Evolutionary conservation across 2,113 vertebrate species (phyloP), one percentile per base, ranked within the genome.

Genomic region (Hyperopisus bebe): DNA sequence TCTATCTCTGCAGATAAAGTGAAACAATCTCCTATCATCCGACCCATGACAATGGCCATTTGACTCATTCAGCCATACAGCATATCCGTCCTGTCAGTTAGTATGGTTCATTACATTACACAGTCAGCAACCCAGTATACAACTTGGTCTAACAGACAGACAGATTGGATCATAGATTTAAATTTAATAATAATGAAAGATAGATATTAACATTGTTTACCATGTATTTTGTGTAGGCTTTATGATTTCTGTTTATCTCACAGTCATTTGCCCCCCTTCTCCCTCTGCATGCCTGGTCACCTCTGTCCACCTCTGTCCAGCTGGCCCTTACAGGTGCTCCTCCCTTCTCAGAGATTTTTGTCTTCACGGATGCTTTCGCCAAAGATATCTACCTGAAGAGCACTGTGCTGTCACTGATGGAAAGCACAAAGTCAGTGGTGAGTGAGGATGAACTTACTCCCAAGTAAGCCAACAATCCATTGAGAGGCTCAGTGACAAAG

Each of bases 361-460:
- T 92, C 31, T 92, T 92, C 53, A 91, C 90, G 9, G 74, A 90
- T 77, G 88, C 91, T 42, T 9, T 85, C 1, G 87, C 90, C 0
- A 92, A 92, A 85, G 91, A 92, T 51, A 27, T 15, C 0, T 4
- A 90, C 15, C n/a, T 92, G 89, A 87, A 83, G 77, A 90, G 87
- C 51, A 90, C 90, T 44, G 70, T 91, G 6, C 24, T 88, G 1
- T 90, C 91, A n/a, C 53, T 92, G 62, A 91, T 91, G 1, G 87
- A 92, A 58, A 89, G 88, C 87, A 91, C 89, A 10, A 85, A 51
- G n/a, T 87, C 90, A 53, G 47, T n/a, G 82, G 91, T 89, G 48
- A 87, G 89, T 89, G 48, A 0, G 5, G 17, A 11, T 17, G 48
- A 21, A 58, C 42, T 35, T 86, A 6, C 46, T 11, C n/a, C 1